Conservation (phyloP, 2,888 invertebrate species). For the Sphaerophoria taeniata region DNA sequence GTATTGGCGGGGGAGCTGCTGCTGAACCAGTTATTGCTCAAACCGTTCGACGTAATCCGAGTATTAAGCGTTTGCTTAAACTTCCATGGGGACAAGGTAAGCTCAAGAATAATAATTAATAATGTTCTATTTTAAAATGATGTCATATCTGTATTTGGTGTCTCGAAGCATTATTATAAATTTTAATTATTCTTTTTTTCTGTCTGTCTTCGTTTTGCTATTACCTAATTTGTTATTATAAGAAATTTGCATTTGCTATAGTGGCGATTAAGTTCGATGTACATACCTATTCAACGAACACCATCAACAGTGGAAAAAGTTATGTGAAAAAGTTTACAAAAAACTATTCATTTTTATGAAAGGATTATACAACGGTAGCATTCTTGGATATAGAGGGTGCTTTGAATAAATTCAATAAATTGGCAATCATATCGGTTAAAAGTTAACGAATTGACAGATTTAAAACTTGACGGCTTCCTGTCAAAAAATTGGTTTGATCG, state of each 20-base stretch:
- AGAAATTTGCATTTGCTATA: slow-evolving; percentile 55
- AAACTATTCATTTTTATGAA: no score
- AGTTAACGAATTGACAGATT: no score
- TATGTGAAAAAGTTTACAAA: background rate
- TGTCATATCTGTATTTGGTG: slow-evolving; percentile 59
- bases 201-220: background rate
- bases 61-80: slow-evolving; percentile 80
- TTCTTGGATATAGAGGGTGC: no score
- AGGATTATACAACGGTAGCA: no score
- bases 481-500: no score
- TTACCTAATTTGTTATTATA: slow-evolving; percentile 29
- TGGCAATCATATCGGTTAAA: no score
- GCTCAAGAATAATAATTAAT: slow-evolving; percentile 47
- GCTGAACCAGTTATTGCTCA: slow-evolving; percentile 79
- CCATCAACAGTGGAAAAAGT: background rate
- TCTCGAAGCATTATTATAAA: slow-evolving; percentile 9
- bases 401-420: no score
- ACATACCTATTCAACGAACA: background rate
- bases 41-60: slow-evolving; percentile 80
- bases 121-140: slow-evolving; percentile 45
- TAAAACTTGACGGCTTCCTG: no score
- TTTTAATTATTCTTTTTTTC: background rate
- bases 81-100: slow-evolving; percentile 81
- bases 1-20: slow-evolving; percentile 48
- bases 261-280: background rate